phyloP scores from a whole-genome alignment of 92 coral and sea anemone genomes.

The Porites rus region DNA sequence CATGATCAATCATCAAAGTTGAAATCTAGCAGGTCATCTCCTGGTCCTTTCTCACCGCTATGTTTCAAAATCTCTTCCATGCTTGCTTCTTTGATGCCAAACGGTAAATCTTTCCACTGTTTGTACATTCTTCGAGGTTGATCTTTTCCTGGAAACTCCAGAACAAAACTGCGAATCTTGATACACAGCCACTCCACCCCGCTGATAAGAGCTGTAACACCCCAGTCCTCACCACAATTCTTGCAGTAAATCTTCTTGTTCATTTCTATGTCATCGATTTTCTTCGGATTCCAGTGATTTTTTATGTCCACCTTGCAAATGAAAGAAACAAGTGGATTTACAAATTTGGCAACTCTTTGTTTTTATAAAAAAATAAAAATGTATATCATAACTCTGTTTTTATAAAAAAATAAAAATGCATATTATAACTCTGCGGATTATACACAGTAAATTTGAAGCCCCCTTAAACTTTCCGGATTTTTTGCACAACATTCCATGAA shows the following conservation, averaged over 20 bases:
- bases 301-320: constrained; percentile 35
- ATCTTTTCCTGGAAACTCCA: constrained; percentile 41
- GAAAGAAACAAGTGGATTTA: neutral
- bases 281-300: constrained; percentile 38
- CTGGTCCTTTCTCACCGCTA: neutral
- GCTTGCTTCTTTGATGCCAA: constrained; percentile 62
- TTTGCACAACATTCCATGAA: too few relatives aligned
- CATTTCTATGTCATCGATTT: constrained; percentile 69
- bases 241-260: constrained; percentile 70
- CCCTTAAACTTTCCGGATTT: too few relatives aligned
- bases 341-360: neutral
- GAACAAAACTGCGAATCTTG: constrained; percentile 75
- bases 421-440: too few relatives aligned
- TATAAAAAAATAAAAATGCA: too few relatives aligned
- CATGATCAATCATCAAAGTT: neutral
- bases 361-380: too few relatives aligned
- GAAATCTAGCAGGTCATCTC: constrained; percentile 11
- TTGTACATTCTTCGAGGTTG: constrained; percentile 42
- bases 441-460: too few relatives aligned
- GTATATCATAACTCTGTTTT: too few relatives aligned
- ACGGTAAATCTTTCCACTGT: constrained; percentile 87
- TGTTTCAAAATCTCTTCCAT: constrained; percentile 51
- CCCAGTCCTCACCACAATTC: constrained; percentile 87
- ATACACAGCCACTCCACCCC: constrained; percentile 79
- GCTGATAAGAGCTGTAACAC: constrained; percentile 65